Percentiles rank a stretch among this genome's conserved stretches.
Evolutionary conservation across 2,113 vertebrate species (phyloP).

Genomic region (Melanerpes aurifrons): DNA sequence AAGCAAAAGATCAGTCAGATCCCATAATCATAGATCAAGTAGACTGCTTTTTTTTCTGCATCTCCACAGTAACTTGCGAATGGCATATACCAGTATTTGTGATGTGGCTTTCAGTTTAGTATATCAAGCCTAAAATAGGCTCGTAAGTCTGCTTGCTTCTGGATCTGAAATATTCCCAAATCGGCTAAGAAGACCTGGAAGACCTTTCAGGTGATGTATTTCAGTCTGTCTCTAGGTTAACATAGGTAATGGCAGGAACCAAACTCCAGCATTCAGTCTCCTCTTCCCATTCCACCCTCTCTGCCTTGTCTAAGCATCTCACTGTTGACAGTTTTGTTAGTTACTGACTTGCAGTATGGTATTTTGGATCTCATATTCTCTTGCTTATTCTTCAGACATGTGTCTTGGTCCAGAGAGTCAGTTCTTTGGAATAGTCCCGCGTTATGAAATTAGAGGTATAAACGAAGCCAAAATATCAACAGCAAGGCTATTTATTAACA

Average conservation of each 20-base stretch:
- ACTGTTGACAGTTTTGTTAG: accelerated
- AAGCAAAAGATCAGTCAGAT: background rate
- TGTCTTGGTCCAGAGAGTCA: too few relatives aligned
- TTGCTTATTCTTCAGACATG: background rate
- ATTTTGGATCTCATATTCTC: background rate
- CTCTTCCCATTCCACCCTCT: background rate
- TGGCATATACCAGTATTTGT: accelerated
- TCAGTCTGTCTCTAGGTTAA: background rate
- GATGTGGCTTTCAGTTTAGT: accelerated
- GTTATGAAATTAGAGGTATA: too few relatives aligned
- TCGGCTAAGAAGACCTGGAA: background rate
- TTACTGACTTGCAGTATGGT: background rate
- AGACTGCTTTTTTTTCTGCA: background rate
- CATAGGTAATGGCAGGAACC: background rate
- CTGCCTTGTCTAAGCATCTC: background rate
- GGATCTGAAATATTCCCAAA: background rate
- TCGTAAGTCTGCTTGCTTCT: background rate
- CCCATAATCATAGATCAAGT: background rate
- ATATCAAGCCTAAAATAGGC: background rate
- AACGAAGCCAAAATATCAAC: too few relatives aligned
- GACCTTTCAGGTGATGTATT: background rate
- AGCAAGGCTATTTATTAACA: too few relatives aligned
- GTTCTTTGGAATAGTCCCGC: too few relatives aligned
- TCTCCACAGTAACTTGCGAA: background rate
- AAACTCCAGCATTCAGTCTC: background rate